These are phyloP conservation scores for Drosophila kanapiae DNA, from an alignment of 1,140 invertebrate species.

Conservation along the genomic window DNA sequence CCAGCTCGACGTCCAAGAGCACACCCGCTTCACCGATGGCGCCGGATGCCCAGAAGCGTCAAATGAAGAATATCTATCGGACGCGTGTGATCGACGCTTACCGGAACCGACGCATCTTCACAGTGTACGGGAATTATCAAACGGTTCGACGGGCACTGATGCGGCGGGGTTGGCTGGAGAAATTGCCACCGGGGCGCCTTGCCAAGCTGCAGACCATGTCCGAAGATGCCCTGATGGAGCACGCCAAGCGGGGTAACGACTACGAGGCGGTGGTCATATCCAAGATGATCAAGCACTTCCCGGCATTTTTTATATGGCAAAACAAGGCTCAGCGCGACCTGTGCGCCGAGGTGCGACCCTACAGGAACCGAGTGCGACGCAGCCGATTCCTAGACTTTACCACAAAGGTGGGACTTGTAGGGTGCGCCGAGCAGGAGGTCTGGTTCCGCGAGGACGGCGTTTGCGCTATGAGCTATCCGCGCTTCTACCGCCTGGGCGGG, in stretches of 20 bases:
- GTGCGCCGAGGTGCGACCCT: constrained; percentile 82
- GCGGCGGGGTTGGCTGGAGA: constrained; percentile 88
- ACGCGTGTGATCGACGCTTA: constrained; percentile 80
- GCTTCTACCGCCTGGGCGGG: constrained; percentile 86
- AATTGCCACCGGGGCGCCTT: constrained; percentile 82
- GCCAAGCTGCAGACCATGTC: constrained; percentile 83
- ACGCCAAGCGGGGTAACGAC: constrained; percentile 78
- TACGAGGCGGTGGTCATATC: constrained; percentile 86
- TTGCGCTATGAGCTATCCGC: constrained; percentile 87
- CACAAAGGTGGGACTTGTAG: constrained; percentile 88
- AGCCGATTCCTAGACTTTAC: constrained; percentile 87
- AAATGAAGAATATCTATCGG: constrained; percentile 63
- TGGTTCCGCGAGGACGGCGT: constrained; percentile 87
- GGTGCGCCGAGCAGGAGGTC: constrained; percentile 87
- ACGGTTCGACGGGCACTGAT: constrained; percentile 86
- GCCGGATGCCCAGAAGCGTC: constrained; percentile 57
- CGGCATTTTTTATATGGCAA: constrained; percentile 88
- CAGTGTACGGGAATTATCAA: constrained; percentile 76
- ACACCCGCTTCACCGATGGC: constrained; percentile 1
- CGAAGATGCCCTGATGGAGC: constrained; percentile 67
- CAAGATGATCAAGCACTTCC: constrained; percentile 87
- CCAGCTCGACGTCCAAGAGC: neutral
- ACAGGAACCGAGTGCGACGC: constrained; percentile 87
- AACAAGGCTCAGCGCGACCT: constrained; percentile 71
- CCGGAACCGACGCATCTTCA: constrained; percentile 79